A percentile compares a stretch with the other conserved stretches of the same genome.
Conservation (phyloP, 1,140 invertebrate genomes). For the Zaprionus nigranus region DNA sequence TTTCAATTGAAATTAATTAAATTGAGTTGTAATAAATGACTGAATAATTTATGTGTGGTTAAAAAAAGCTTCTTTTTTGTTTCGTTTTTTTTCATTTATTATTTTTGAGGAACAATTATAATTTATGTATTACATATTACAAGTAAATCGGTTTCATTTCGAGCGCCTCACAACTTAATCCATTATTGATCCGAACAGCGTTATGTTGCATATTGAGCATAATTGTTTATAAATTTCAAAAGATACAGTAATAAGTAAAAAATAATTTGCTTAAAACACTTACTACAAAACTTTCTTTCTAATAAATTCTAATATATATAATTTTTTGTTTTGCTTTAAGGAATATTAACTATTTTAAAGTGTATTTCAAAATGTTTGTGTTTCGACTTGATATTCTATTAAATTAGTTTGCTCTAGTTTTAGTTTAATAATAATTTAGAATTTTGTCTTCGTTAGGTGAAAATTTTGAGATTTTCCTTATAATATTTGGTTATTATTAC, state of each 20-base stretch:
- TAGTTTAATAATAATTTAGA: slow-evolving; percentile 76
- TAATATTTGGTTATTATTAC: slow-evolving; percentile 36
- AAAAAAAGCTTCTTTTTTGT: neutral
- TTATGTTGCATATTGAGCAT: slow-evolving; percentile 41
- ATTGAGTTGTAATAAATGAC: neutral
- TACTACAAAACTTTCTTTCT: slow-evolving; percentile 19
- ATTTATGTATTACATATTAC: slow-evolving; percentile 43
- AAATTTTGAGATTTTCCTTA: slow-evolving; percentile 41
- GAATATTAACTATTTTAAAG: slow-evolving; percentile 16
- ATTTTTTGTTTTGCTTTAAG: slow-evolving; percentile 1
- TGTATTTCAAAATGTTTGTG: slow-evolving; percentile 22
- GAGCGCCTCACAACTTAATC: slow-evolving; percentile 55
- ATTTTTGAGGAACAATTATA: slow-evolving; percentile 56
- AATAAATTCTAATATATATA: slow-evolving; percentile 50
- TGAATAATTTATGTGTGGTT: neutral
- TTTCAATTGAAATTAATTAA: slow-evolving; percentile 16
- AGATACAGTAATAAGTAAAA: slow-evolving; percentile 59
- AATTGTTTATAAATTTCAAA: slow-evolving; percentile 47
- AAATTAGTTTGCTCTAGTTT: neutral
- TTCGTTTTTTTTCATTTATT: slow-evolving; percentile 6
- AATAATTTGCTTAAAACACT: slow-evolving; percentile 50
- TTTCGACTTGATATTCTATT: slow-evolving; percentile 4
- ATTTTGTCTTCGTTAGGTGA: slow-evolving; percentile 73
- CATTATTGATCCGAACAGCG: slow-evolving; percentile 40
- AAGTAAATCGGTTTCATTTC: slow-evolving; percentile 24